phyloP scores from a whole-genome alignment of 2,113 vertebrate species.

The Rhombomys opimus region DNA sequence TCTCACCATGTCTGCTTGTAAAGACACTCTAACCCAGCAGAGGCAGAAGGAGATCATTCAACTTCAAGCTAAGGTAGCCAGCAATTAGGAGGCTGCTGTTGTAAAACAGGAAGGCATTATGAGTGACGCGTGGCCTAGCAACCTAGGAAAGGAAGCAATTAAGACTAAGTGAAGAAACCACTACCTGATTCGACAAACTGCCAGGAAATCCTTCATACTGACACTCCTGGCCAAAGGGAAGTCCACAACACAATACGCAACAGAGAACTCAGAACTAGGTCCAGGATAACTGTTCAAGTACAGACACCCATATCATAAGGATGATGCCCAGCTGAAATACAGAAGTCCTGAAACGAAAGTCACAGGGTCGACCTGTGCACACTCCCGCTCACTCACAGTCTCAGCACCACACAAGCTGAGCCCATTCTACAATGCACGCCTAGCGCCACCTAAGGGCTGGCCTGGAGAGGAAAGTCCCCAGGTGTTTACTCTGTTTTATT shows the following conservation, averaged over 20 bases:
- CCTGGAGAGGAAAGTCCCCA: background rate
- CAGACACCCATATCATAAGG: background rate
- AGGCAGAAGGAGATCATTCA: background rate
- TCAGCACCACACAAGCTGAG: accelerated
- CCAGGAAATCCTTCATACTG: background rate
- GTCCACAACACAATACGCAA: background rate
- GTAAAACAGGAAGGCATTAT: background rate
- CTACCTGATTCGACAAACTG: background rate
- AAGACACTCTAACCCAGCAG: background rate
- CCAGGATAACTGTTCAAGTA: background rate
- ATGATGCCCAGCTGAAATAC: background rate
- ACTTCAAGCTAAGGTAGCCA: background rate
- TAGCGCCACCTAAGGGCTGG: background rate
- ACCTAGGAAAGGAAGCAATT: background rate
- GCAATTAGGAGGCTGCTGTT: background rate
- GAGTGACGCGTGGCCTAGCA: background rate
- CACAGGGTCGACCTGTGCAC: background rate
- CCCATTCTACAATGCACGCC: background rate
- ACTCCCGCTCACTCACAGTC: background rate
- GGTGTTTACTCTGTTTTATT: background rate
- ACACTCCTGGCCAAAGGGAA: background rate
- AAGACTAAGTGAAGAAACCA: background rate
- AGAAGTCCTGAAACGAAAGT: background rate
- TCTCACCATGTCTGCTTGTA: background rate
- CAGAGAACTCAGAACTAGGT: background rate